These are phyloP conservation scores for Chromobotia macracanthus DNA, from an alignment of 2,797 vertebrate genomes.

Conservation along the genomic window DNA sequence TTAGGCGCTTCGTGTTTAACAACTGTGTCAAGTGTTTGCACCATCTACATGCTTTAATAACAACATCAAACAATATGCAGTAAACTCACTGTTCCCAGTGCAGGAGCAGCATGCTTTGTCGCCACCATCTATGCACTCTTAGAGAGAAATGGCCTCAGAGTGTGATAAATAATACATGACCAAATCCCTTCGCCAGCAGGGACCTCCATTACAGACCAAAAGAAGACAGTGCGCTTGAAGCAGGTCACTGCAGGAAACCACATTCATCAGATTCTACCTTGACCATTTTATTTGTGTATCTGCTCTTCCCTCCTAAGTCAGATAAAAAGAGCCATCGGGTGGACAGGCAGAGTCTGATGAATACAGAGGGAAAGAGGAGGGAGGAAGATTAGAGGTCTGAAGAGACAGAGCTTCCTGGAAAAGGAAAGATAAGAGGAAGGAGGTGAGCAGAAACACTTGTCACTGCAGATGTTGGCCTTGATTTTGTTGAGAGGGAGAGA, in stretches of 20 bases:
- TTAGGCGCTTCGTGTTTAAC: conserved; percentile 77
- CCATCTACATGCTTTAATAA: conserved; percentile 78
- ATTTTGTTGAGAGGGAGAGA: conserved; percentile 70
- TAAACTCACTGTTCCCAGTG: conserved; percentile 52
- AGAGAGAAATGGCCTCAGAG: conserved; percentile 50
- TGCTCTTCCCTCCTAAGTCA: conserved; percentile 37
- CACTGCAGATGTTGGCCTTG: conserved; percentile 78
- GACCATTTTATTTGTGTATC: conserved; percentile 54
- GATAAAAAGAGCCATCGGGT: conserved; percentile 65
- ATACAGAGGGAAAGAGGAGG: conserved; percentile 49
- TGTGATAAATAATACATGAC: conserved; percentile 47
- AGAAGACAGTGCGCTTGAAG: conserved; percentile 31
- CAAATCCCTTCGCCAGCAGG: conserved; percentile 15
- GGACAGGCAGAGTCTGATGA: conserved; percentile 59
- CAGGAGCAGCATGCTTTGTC: conserved; percentile 41
- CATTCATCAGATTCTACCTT: conserved; percentile 43
- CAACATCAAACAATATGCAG: conserved; percentile 77
- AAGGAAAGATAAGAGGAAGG: conserved; percentile 84
- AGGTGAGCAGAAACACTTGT: conserved; percentile 87
- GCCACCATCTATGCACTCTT: conserved; percentile 41
- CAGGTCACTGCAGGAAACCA: conserved; percentile 13
- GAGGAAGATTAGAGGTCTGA: conserved; percentile 53
- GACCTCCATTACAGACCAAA: conserved; percentile 42
- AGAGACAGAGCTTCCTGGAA: conserved; percentile 75
- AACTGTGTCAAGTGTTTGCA: conserved; percentile 79